Base-by-base conservation (phyloP, 2,113 vertebrate species). In the Leuciscus idus region DNA sequence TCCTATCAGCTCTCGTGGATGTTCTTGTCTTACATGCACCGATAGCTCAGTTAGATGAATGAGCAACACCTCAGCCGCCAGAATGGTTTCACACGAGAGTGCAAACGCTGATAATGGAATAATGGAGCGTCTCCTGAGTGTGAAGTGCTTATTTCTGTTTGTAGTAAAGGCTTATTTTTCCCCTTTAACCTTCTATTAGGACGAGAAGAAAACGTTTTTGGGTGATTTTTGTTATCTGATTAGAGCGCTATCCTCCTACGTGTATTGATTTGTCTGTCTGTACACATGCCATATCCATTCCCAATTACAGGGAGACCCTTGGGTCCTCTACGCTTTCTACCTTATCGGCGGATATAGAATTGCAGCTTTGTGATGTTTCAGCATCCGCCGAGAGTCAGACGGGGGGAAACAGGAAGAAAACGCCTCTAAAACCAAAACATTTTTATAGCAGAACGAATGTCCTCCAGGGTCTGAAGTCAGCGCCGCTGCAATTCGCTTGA, bases 1-100 rank as follows among this genome's bases (percentile, higher is more conserved):
- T 64, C 64, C 88, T 68, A 84, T 76, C 88, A 81, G 84, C 73
- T 85, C 81, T 91, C 90, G 93, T 88, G 64, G 19, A n/a, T 91
- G 90, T 91, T 93, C 88, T 89, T 89, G 91, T 90, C 89, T 90
- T 90, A 89, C 92, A 89, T 62, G 86, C 88, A 80, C 90, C 66
- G 84, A 87, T 68, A 75, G 89, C 88, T 76, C 81, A 59, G 79
- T 12, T 7, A 77, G 82, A 87, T 84, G 81, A 92, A 87, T 82
- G 82, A 85, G 72, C 75, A 85, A 85, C 85, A 89, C 85, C 74
- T 80, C 80, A 88, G 89, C 88, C 89, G 68, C 87, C 26, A 8
- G 59, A 72, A 59, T 68, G 52, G 30, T 77, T 75, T 64, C 50
- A 68, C 61, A 64, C 79, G 72, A 28, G 43, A 76, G 70, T 59